A percentile compares a stretch with the other conserved stretches of the same genome.
Conservation (phyloP, 2,888 invertebrate species). For the Zygaena filipendulae region DNA sequence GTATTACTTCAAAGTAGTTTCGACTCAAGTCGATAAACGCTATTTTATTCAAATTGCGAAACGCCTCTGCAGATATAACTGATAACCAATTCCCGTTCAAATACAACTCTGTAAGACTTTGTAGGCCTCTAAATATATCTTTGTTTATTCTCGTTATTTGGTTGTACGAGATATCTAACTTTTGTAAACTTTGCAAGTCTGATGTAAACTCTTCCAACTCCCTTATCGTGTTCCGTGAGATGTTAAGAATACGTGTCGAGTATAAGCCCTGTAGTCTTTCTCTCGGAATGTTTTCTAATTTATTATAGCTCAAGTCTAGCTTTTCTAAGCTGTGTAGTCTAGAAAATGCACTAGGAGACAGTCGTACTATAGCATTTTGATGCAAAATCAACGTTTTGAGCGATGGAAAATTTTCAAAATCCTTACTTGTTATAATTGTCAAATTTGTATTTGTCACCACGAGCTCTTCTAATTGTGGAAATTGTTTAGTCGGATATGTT, state of each 20-base stretch:
- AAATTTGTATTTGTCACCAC: slow-evolving; percentile 84
- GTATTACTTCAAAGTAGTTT: slow-evolving; percentile 85
- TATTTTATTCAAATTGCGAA: slow-evolving; percentile 80
- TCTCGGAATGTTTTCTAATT: slow-evolving; percentile 83
- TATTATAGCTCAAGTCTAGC: slow-evolving; percentile 84
- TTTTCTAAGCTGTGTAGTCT: slow-evolving; percentile 79
- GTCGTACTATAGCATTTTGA: slow-evolving; percentile 78
- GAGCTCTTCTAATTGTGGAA: slow-evolving; percentile 83
- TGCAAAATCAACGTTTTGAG: slow-evolving; percentile 79
- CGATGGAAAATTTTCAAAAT: slow-evolving; percentile 85
- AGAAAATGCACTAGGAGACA: slow-evolving; percentile 88
- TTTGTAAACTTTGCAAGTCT: slow-evolving; percentile 81
- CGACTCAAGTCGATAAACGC: slow-evolving; percentile 81
- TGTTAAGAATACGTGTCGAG: slow-evolving; percentile 78
- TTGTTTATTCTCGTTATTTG: slow-evolving; percentile 82
- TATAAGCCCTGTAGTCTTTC: slow-evolving; percentile 85
- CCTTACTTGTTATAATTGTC: slow-evolving; percentile 84
- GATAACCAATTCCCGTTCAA: slow-evolving; percentile 87
- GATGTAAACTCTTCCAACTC: slow-evolving; percentile 84
- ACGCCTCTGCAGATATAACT: slow-evolving; percentile 79
- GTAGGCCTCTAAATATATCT: slow-evolving; percentile 80
- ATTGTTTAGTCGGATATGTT: slow-evolving; percentile 74
- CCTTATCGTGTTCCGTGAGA: slow-evolving; percentile 85
- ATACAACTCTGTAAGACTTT: slow-evolving; percentile 79
- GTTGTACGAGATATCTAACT: slow-evolving; percentile 85